Percentiles rank a stretch among this genome's conserved stretches.
phyloP scores from a whole-genome alignment of 1,140 invertebrate genomes.

The Anagrus nilaparvatae region DNA sequence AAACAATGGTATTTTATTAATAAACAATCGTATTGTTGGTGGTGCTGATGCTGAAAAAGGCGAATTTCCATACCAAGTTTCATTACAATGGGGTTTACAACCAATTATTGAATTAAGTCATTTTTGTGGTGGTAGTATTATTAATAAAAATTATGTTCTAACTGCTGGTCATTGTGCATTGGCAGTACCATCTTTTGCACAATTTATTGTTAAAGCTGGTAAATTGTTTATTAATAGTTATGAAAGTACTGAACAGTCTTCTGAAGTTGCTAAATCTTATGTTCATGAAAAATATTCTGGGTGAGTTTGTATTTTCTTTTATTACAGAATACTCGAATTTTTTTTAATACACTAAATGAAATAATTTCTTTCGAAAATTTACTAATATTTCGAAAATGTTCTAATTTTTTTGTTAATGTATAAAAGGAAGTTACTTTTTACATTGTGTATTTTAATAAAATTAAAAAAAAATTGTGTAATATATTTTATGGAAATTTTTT shows the following conservation, averaged over 20 bases:
- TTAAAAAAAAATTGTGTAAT: too few species aligned
- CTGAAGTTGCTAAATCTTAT: conserved; percentile 30
- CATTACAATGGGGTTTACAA: conserved; percentile 18
- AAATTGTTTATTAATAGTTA: conserved; percentile 19
- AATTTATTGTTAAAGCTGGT: conserved; percentile 24
- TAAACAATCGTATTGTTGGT: conserved; percentile 33
- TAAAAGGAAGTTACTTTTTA: too few species aligned
- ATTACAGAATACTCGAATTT: too few species aligned
- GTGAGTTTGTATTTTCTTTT: too few species aligned
- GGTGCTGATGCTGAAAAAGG: conserved; percentile 25
- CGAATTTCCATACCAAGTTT: conserved; percentile 37
- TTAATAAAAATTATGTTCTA: conserved; percentile 3
- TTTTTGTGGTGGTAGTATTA: conserved; percentile 8
- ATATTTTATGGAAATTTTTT: too few species aligned
- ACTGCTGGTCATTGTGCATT: conserved; percentile 8
- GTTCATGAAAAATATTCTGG: conserved; percentile 44
- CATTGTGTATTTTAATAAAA: too few species aligned
- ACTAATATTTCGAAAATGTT: too few species aligned
- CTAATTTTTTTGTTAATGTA: too few species aligned
- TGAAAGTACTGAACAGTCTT: conserved; percentile 38
- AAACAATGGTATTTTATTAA: too few species aligned
- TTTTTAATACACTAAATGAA: too few species aligned
- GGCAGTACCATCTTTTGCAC: not conserved
- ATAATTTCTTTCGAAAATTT: too few species aligned
- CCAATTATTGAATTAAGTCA: not conserved